Percentiles rank a stretch among this genome's conserved stretches.
These are phyloP conservation scores for Campopleginae sp. DNA, from an alignment of 2,888 invertebrate species.

Conservation along the genomic window DNA sequence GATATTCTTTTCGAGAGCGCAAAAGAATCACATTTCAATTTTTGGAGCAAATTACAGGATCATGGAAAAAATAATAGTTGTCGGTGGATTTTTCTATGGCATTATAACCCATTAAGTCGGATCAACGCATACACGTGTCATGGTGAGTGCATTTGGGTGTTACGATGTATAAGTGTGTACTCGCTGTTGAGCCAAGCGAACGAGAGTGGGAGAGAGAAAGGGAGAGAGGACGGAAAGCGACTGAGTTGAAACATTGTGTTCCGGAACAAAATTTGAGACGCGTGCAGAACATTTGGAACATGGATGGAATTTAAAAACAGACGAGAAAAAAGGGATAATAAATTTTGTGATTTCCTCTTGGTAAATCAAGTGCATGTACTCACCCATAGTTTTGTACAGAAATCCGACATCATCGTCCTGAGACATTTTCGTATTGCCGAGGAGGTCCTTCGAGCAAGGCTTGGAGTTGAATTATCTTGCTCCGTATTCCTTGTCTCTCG, in stretches of 20 bases:
- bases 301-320: neutral
- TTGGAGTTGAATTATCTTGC: neutral
- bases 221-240: constrained; percentile 2
- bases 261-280: constrained; percentile 14
- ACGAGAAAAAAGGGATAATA: neutral
- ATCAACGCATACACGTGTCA: neutral
- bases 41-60: neutral
- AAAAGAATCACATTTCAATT: neutral
- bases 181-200: neutral
- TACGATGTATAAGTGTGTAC: neutral
- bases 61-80: neutral
- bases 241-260: constrained; percentile 7
- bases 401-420: constrained; percentile 83
- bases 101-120: neutral
- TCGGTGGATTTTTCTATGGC: neutral
- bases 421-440: constrained; percentile 75
- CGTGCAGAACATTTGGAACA: constrained; percentile 13
- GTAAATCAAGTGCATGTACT: constrained; percentile 70
- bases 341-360: neutral
- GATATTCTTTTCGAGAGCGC: neutral
- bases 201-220: no score
- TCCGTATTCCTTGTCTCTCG: constrained; percentile 24
- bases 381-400: constrained; percentile 83
- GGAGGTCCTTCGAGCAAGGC: constrained; percentile 47
- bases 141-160: neutral